Conservation (phyloP, 2,113 vertebrate species). For the Carlito syrichta region DNA sequence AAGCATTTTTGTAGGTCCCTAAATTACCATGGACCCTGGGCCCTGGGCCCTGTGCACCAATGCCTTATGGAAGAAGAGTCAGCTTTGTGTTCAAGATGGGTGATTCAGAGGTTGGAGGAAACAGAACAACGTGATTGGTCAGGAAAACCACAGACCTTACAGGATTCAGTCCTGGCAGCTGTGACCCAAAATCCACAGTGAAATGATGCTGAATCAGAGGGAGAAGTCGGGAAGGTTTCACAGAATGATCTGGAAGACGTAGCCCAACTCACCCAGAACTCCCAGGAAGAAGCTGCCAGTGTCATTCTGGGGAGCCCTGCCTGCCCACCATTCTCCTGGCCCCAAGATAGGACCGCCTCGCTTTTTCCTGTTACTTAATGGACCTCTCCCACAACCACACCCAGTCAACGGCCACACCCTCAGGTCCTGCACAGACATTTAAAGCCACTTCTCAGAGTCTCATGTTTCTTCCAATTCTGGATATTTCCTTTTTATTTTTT, state of each 20-base stretch:
- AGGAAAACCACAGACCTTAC: background rate
- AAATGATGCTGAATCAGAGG: background rate
- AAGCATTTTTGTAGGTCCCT: background rate
- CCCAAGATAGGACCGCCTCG: background rate
- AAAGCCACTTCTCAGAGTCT: too few relatives aligned
- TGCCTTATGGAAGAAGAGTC: fast-evolving
- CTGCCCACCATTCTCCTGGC: background rate
- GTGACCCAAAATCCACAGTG: background rate
- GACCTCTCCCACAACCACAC: background rate
- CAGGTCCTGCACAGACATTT: background rate
- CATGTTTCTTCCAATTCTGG: fast-evolving
- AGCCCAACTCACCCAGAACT: background rate
- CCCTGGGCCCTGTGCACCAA: fast-evolving
- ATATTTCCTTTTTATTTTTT: too few relatives aligned
- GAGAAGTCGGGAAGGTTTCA: background rate
- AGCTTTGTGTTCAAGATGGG: fast-evolving
- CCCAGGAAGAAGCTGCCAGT: background rate
- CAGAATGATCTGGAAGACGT: background rate
- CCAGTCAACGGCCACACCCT: background rate
- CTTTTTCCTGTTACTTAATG: background rate
- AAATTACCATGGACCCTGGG: background rate
- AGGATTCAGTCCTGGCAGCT: fast-evolving
- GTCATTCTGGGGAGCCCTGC: background rate
- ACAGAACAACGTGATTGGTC: too few relatives aligned
- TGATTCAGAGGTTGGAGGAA: background rate